Evolutionary conservation across 2,113 vertebrate genomes (phyloP), one percentile per base, ranked within the genome.

Genomic region (Melospiza melodia): DNA sequence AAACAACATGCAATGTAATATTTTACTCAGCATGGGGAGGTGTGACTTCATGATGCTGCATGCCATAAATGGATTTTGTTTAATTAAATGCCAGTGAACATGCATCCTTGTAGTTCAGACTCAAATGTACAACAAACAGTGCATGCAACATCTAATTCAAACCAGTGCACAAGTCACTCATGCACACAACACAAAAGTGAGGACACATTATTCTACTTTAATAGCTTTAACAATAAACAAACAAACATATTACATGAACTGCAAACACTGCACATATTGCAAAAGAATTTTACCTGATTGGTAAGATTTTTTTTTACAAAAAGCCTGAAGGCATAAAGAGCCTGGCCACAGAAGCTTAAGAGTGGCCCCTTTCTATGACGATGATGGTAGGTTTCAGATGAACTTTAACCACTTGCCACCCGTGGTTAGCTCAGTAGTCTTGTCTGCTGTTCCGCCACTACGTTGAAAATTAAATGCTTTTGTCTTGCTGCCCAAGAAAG

Each of bases 261-360:
- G 59, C 35, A 91, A 96, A 87, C 48, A 91, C 43, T 31, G 73
- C 31, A 87, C 3, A 20, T 49, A 13, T 65, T 87, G 54, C 58
- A 93, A 82, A 92, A 82, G 22, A 78, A 84, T 91, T 89, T 97
- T 97, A 97, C 95, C 95, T 96, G 94, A 48, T 89, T 82, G 77
- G 79, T 43, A 58, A 37, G 15, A 54, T n/a, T 20, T 14, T 58
- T 59, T 44, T 68, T 68, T 59, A 59, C 39, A 68, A 67, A 93
- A 48, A 68, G 90, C 54, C 51, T 66, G 80, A 84, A 68, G 57
- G 44, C 19, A 77, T 41, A 75, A 84, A 81, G 63, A 14, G 35
- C 25, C 24, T 75, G 76, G 61, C 41, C 76, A 73, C 23, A 82
- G 79, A 82, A 54, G 48, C 19, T 69, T 87, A 76, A 67, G 30